Evolutionary conservation across 2,797 vertebrate species (phyloP).

Genomic region (Adelosebastes latens): DNA sequence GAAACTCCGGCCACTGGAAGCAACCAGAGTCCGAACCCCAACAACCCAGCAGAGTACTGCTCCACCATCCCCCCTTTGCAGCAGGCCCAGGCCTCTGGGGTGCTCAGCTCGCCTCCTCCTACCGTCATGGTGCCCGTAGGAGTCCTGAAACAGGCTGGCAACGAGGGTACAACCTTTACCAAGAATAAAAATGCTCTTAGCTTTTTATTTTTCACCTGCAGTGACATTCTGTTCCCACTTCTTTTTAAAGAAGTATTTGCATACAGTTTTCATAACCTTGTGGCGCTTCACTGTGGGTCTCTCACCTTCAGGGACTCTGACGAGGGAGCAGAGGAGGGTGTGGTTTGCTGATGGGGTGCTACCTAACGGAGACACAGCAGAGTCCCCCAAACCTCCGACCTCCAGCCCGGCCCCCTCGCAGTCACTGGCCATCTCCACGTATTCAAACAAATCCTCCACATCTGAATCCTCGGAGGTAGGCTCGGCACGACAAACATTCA

Average conservation of each 20-base stretch:
- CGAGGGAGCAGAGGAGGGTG: conserved; percentile 95
- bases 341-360: conserved; percentile 98
- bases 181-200: conserved; percentile 30
- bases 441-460: conserved; percentile 86
- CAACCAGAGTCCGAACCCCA: conserved; percentile 97
- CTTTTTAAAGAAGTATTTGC: background rate
- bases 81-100: conserved; percentile 97
- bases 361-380: conserved; percentile 93
- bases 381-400: conserved; percentile 87
- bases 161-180: conserved; percentile 86
- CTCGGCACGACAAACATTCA: background rate
- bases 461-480: conserved; percentile 88
- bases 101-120: conserved; percentile 95
- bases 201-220: background rate
- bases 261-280: background rate
- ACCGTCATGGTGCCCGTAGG: conserved; percentile 99
- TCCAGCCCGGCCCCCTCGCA: conserved; percentile 84
- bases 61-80: conserved; percentile 98
- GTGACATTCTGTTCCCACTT: background rate
- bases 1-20: conserved; percentile 88
- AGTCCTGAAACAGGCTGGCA: conserved; percentile 93
- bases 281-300: background rate
- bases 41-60: conserved; percentile 99
- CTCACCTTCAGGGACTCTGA: conserved; percentile 75
- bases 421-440: conserved; percentile 84